Conservation (phyloP, 2,888 invertebrate species). For the Diplazon laetatorius region DNA sequence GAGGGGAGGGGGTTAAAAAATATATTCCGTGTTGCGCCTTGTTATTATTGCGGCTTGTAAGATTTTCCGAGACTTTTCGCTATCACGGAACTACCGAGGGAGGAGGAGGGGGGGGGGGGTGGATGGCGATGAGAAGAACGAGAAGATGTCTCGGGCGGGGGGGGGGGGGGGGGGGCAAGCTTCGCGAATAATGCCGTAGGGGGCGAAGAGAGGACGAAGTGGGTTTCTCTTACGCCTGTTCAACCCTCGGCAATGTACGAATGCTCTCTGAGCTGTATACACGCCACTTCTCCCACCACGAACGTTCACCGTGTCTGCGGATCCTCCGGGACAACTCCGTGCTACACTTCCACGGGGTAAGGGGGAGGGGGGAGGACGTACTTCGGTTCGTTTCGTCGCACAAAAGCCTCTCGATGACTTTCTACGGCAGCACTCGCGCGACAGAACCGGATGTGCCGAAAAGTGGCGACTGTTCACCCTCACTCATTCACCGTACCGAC, state of each 20-base stretch:
- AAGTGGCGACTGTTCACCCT: conserved; percentile 34
- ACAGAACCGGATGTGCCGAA: conserved; percentile 41
- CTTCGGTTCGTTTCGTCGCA: conserved; percentile 38
- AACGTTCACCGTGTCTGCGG: conserved; percentile 13
- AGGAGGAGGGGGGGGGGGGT: conserved; percentile 18
- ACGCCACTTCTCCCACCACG: conserved; percentile 22
- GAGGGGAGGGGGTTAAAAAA: background rate
- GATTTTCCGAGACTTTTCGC: conserved; percentile 30
- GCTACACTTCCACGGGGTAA: conserved; percentile 27
- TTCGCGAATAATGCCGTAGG: conserved; percentile 38
- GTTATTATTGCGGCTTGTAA: conserved; percentile 38
- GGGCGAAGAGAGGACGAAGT: conserved; percentile 28
- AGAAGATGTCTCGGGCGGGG: conserved; percentile 1
- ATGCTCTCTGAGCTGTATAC: conserved; percentile 25
- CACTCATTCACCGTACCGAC: background rate
- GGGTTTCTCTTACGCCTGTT: conserved; percentile 39
- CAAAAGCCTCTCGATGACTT: conserved; percentile 45
- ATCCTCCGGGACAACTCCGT: conserved; percentile 15
- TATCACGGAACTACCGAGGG: conserved; percentile 18
- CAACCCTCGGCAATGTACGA: conserved; percentile 39
- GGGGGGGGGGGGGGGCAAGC: conserved; percentile 21
- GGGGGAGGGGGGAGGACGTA: too few relatives aligned
- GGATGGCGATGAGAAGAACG: background rate
- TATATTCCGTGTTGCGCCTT: conserved; percentile 12
- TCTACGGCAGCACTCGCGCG: conserved; percentile 23